phyloP scores from a whole-genome alignment of 2,888 invertebrate genomes.

The Plagodis dolabraria region DNA sequence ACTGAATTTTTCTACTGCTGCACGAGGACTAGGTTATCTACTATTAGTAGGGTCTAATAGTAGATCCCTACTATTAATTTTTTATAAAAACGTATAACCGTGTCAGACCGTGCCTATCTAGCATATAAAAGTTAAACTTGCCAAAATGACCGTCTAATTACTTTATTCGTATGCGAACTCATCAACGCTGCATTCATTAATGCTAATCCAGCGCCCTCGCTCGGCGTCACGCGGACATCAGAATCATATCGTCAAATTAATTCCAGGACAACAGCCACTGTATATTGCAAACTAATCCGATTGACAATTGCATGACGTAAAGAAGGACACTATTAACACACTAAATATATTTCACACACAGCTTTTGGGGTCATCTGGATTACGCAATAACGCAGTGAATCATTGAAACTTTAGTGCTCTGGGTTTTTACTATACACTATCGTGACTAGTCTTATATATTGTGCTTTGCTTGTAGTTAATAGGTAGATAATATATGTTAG shows the following conservation, averaged over 20 bases:
- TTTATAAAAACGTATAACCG: too few species aligned
- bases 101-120: background rate
- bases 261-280: slow-evolving; percentile 15
- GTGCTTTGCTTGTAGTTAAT: too few species aligned
- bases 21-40: too few species aligned
- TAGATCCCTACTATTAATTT: too few species aligned
- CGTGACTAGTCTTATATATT: too few species aligned
- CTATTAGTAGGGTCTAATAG: too few species aligned
- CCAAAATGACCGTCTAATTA: slow-evolving; percentile 22
- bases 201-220: slow-evolving; percentile 23
- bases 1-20: background rate
- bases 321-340: background rate
- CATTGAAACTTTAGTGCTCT: too few species aligned
- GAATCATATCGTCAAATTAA: slow-evolving; percentile 26
- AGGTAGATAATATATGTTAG: background rate
- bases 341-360: background rate
- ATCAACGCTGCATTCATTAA: slow-evolving; percentile 28
- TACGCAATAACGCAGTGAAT: too few species aligned
- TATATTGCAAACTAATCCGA: slow-evolving; percentile 10
- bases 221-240: slow-evolving; percentile 17
- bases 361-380: too few species aligned
- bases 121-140: slow-evolving; percentile 14
- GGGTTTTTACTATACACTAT: too few species aligned
- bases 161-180: slow-evolving; percentile 26
- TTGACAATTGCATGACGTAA: slow-evolving; percentile 3